phyloP scores from a whole-genome alignment of 2,797 vertebrate genomes.

The Allobates femoralis region DNA sequence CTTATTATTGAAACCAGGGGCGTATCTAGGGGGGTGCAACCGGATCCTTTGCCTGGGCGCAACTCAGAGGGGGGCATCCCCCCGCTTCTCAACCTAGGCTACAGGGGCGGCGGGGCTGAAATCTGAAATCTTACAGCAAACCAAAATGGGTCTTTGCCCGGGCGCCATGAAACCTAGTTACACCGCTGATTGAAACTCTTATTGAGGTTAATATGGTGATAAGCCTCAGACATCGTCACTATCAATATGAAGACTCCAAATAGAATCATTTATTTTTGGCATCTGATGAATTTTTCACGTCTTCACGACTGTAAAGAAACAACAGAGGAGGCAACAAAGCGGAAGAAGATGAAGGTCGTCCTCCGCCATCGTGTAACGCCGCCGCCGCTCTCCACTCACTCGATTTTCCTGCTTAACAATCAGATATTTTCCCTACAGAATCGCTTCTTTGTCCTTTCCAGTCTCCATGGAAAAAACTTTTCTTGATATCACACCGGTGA shows the following conservation, averaged over 20 bases:
- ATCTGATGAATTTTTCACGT: background rate
- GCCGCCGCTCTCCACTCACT: background rate
- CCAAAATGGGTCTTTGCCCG: too few species aligned
- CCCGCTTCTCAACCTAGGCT: too few species aligned
- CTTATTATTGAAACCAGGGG: too few species aligned
- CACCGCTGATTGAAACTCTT: too few species aligned
- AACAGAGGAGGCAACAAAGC: background rate
- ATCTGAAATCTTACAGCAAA: too few species aligned
- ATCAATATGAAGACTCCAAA: background rate
- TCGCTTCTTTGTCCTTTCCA: background rate
- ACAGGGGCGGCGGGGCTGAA: too few species aligned
- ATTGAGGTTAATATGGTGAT: background rate
- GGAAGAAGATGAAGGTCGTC: background rate
- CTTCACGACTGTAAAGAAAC: background rate
- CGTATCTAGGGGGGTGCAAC: too few species aligned
- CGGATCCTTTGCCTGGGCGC: too few species aligned
- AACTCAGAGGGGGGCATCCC: too few species aligned
- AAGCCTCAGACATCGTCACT: background rate
- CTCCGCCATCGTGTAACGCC: background rate
- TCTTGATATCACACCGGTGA: background rate
- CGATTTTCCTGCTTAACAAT: background rate
- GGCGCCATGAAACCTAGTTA: too few species aligned
- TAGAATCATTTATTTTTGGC: background rate
- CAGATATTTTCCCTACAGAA: background rate
- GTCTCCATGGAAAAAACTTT: background rate